Base-by-base conservation (phyloP, 2,797 vertebrate species). In the Parauchenoglanis punctatus region DNA sequence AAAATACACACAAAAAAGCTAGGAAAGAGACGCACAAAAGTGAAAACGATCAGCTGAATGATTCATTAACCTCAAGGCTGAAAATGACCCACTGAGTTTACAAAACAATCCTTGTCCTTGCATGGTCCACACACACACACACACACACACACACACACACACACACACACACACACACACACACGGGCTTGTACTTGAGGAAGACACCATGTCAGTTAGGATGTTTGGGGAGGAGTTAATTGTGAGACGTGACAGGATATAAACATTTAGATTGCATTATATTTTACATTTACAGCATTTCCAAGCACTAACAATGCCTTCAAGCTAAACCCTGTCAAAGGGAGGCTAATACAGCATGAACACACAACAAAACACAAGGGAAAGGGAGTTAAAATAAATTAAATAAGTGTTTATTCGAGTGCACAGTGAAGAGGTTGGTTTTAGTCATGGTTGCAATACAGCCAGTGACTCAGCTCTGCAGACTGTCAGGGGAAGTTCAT, bases 141-240 rank as follows among this genome's bases (percentile, higher is more conserved):
- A 85, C 56, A 80, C 81, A 67, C 81, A 49, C 81, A 82, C 81
- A 65, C 80, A 72, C 67, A 68, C 81, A 83, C 46, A 68, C 81
- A 83, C 81, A 83, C 65, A 68, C 63, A 83, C 63, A 68, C 63
- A 83, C 65, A 70, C 46, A 78, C 68, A 67, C 28, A 49, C 54
- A 49, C 17, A 44, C 11, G 12, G 12, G 25, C n/a, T 61, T 84
- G 72, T 20, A 61, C 75, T 67, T 77, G 61, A 77, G 56, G 85
- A 67, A 23, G 35, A 81, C 75, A 58, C 65, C 63, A 61, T 11
- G 35, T 54, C 67, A 82, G 81, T 61, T 54, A 49, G 76, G 80
- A 77, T 52, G 28, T n/a, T 15, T 76, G 67, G 44, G 63, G 15
- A 70, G 46, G 23, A 75, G 17, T 7, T 46, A 56, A 84, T 20